Conservation (phyloP, 2,797 vertebrate species). For the Microcaecilia unicolor region DNA sequence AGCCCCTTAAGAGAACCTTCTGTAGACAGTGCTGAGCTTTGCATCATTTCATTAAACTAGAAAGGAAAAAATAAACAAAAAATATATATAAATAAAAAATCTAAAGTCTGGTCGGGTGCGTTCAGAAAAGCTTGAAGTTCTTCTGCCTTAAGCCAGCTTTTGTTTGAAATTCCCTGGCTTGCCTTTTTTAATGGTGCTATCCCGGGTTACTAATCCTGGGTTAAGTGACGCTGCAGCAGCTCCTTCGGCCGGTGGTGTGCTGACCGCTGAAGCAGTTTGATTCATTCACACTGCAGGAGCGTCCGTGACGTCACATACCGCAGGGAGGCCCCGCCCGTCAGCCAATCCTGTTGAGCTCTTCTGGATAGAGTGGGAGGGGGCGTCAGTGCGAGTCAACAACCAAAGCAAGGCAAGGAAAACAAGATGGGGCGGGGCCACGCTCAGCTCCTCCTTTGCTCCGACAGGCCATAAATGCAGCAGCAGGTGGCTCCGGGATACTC, state of each 20-base stretch:
- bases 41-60: conserved; percentile 73
- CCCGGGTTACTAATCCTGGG: conserved; percentile 38
- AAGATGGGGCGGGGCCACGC: conserved; percentile 45
- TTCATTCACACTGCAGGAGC: conserved; percentile 93
- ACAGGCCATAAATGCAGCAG: background rate
- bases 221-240: conserved; percentile 35
- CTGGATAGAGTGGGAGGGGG: background rate
- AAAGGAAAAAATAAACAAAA: conserved; percentile 26
- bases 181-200: conserved; percentile 32
- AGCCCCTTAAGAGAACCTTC: conserved; percentile 91
- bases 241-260: conserved; percentile 55
- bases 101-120: conserved; percentile 3
- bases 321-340: conserved; percentile 45
- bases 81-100: background rate
- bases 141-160: no score
- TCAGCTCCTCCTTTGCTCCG: background rate
- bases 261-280: conserved; percentile 63
- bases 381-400: background rate
- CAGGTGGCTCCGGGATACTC: no score
- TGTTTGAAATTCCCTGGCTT: conserved; percentile 26
- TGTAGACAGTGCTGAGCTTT: conserved; percentile 83
- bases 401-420: conserved; percentile 19
- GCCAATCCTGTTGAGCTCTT: conserved; percentile 46
- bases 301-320: conserved; percentile 75
- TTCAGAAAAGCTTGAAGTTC: conserved; percentile 21